Evolutionary conservation across 64 coral and sea anemone species (phyloP), one percentile per base, ranked within the genome.

Genomic region (Porites australiensis): DNA sequence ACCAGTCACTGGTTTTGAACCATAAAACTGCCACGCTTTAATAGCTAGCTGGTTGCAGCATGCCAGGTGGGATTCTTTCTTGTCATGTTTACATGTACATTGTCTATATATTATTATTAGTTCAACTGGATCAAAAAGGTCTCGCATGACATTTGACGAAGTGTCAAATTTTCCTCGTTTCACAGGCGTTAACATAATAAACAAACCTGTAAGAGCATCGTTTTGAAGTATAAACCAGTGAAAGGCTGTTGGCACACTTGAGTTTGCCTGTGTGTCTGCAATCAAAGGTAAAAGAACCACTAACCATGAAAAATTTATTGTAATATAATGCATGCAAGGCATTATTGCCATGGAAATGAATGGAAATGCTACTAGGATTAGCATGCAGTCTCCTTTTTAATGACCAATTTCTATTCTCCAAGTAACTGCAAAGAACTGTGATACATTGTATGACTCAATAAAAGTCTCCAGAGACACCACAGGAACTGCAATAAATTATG

Each of bases 221-320:
- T 21, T 71, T 71, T 19, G 68, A 22, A 23, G 68, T n/a, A n/a
- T 71, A 71, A 71, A 71, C 68, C 68, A 71, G 37, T 23, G 68
- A 71, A 71, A 71, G 68, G 27, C 27, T 71, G 68, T 71, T 71
- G 8, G 68, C 68, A 1, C 68, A 71, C 68, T 71, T 22, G 10
- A 71, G 21, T n/a, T 22, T 71, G 5, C 68, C 68, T 23, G 68
- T 71, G 19, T 71, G 19, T 4, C 68, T 71, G 27, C 76, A 43
- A 63, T 19, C 16, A 79, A 66, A 90, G 75, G 62, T 13, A 81
- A 13, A 18, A 69, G 60, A 70, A 47, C 76, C 13, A n/a, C 77
- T 50, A 81, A 79, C 64, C 88, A 90, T 79, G 88, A 79, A 27
- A 66, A 81, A 70, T 61, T 53, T 78, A 57, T 81, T 61, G 79